Base-by-base conservation (phyloP, 2,113 vertebrate genomes). In the Urocynchramus pylzowi region DNA sequence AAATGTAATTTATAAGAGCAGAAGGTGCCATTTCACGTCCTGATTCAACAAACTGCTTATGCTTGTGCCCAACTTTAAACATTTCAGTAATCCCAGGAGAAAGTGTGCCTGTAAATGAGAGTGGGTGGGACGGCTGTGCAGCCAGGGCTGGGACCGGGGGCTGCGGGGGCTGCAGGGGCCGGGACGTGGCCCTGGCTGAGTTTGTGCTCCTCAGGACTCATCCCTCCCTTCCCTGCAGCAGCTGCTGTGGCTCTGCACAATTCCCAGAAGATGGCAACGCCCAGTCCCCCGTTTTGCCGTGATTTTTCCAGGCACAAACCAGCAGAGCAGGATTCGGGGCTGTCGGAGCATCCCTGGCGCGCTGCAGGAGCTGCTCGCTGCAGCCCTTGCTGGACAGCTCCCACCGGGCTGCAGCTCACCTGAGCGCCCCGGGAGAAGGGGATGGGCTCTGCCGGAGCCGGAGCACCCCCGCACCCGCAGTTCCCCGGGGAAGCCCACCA, bases 341-440 rank as follows among this genome's bases (percentile, higher is more conserved):
- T 57, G 1, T 2, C 6, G 2, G 64, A n/a, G 27, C 52, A 37
- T 4, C 26, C 63, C 21, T 1, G 78, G 20, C 0, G 28, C 21
- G 21, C 39, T 4, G 90, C n/a, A 35, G 80, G 1, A 47, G 76
- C 52, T 1, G 65, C 56, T 42, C 1, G 2, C 8, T 1, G 54
- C 63, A 11, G 84, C 30, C 52, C 65, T 24, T 94, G 95, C 94
- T 95, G 95, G 93, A 95, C 92, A 96, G 95, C 95, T 95, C 95
- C 95, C 60, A 3, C 5, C 50, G 3, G 31, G 5, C 53, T 6
- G 80, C 50, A 0, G 39, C 85, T 74, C 87, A 49, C 80, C 80
- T 13, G 17, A 18, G 0, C 45, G 0, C 30, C 31, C 47, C 47
- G 7, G 30, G 9, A 26, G 9, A 3, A 13, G 5, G 1, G 3